Evolutionary conservation across 2,888 invertebrate genomes (phyloP), one percentile per base, ranked within the genome.

Genomic region (Calameuta filiformis): DNA sequence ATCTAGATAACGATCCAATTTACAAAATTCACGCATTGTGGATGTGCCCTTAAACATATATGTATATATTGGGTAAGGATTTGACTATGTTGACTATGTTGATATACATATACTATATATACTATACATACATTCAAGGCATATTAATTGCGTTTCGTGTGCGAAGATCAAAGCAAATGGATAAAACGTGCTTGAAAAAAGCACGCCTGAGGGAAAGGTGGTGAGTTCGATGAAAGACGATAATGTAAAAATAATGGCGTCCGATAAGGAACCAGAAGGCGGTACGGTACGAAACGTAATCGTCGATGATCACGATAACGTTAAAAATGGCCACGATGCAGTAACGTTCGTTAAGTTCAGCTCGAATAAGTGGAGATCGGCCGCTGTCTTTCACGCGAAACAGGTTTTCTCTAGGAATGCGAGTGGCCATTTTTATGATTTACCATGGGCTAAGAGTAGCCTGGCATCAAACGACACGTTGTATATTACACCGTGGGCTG

Each of bases 401-500:
- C 89, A 86, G 88, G 88, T 89, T 88, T 89, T 83, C 86, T 83
- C 85, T 86, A 89, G 86, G 87, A 87, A 87, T 87, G 83, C 84
- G 79, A 84, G 82, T 81, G 83, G 85, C 84, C 86, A 84, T 85
- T 87, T 83, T 80, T 83, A 84, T 86, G 86, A 89, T 88, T 89
- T 87, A 89, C 78, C 84, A 79, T 78, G 82, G 82, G 82, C 80
- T 85, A 74, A 34, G 35, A 74, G 71, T 23, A 9, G 33, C 11
- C 71, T 71, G 12, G 71, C 15, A 23, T 34, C 33, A 9, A 71
- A 71, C 71, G 33, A 31, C 71, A 34, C 71, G 71, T 33, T 23
- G 71, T 12, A 31, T 12, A 31, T 71, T 34, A 71, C 34, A 71
- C 31, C 33, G 71, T 12, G 23, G 12, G 1, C 56, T 9, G 23